Evolutionary conservation across 2,113 vertebrate species (phyloP).

Genomic region (Mormoops blainvillei): DNA sequence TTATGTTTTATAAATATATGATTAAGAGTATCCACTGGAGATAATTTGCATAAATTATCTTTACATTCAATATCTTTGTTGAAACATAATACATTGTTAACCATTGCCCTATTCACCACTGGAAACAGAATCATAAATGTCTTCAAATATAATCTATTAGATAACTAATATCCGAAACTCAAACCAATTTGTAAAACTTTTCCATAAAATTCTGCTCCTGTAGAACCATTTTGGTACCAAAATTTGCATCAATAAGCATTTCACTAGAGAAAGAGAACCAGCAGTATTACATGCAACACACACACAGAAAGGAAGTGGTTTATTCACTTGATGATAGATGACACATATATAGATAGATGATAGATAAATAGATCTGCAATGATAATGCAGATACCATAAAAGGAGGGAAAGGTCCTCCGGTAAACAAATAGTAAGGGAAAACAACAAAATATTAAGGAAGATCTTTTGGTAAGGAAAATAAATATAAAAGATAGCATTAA

Average conservation of each 20-base stretch:
- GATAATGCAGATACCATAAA: not conserved
- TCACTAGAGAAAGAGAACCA: not conserved
- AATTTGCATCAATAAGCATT: not conserved
- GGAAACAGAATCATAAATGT: not conserved
- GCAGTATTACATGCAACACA: not conserved
- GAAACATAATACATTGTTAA: not conserved
- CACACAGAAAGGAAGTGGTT: not conserved
- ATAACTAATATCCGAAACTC: not conserved
- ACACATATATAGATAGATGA: not conserved
- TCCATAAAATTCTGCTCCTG: not conserved
- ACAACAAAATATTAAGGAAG: not conserved
- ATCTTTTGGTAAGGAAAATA: not conserved
- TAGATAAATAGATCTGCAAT: not conserved
- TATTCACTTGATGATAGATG: not conserved
- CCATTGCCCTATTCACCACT: not conserved
- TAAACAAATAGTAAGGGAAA: not conserved
- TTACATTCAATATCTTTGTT: not conserved
- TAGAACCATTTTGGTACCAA: not conserved
- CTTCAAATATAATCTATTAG: not conserved
- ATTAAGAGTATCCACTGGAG: not conserved
- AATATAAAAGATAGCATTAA: not conserved
- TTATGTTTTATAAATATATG: not conserved
- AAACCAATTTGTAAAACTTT: not conserved
- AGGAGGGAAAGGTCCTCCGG: not conserved
- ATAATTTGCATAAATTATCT: not conserved